Conservation (phyloP, 1,140 invertebrate genomes). For the Wasmannia auropunctata region DNA sequence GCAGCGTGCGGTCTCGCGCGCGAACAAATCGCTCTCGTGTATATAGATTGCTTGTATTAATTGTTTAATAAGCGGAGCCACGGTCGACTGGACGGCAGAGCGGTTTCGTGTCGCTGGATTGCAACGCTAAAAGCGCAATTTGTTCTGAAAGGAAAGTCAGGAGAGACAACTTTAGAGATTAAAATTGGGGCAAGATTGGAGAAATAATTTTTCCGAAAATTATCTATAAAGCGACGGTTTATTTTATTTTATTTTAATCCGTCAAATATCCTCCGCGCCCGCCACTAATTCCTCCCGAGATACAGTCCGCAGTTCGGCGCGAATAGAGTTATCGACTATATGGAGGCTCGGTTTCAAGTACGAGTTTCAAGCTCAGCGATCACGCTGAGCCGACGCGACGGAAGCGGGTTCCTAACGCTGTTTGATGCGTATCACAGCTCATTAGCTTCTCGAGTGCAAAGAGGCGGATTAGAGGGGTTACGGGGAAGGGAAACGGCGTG, state of each 20-base stretch:
- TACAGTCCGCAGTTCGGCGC: not conserved
- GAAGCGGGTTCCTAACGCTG: constrained; percentile 72
- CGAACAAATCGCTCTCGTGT: not conserved
- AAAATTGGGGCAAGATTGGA: not conserved
- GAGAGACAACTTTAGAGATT: not conserved
- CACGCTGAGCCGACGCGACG: constrained; percentile 46
- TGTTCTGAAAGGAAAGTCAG: not conserved
- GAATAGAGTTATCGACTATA: constrained; percentile 16
- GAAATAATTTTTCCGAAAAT: not conserved
- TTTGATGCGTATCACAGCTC: constrained; percentile 82
- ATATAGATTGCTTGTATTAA: constrained; percentile 17
- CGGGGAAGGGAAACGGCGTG: constrained; percentile 53
- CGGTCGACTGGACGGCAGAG: not conserved
- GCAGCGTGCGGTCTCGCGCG: not conserved
- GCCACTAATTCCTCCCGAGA: not conserved
- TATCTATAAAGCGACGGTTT: not conserved
- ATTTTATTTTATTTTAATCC: not conserved
- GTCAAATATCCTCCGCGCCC: not conserved
- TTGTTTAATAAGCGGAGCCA: constrained; percentile 9
- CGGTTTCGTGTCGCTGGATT: not conserved
- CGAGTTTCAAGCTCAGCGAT: too few species aligned
- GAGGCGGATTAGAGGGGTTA: constrained; percentile 57
- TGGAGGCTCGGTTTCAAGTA: constrained; percentile 9
- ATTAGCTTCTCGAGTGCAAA: constrained; percentile 81
- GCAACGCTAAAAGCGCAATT: not conserved